Conservation (phyloP, 2,797 vertebrate genomes). For the Poecile montanus region DNA sequence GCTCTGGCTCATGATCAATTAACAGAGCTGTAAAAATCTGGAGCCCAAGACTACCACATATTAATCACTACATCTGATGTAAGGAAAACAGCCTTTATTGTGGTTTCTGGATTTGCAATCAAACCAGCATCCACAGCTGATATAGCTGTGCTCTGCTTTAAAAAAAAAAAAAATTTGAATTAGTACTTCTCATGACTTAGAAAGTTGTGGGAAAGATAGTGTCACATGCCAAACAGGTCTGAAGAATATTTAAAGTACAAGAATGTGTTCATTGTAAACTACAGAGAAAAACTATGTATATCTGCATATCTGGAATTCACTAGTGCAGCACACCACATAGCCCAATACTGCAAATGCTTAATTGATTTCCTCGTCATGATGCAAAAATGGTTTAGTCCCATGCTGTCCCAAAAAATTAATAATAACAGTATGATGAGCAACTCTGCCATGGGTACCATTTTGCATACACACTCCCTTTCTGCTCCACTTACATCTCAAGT, state of each 20-base stretch:
- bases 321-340: not conserved
- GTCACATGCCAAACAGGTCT: not conserved
- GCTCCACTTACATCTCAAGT: not conserved
- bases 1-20: constrained; percentile 71
- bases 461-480: not conserved
- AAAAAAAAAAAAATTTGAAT: not conserved
- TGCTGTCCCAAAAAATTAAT: not conserved
- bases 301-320: not conserved
- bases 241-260: not conserved
- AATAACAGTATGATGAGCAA: not conserved
- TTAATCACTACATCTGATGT: constrained; percentile 68
- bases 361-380: not conserved
- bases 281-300: not conserved
- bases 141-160: not conserved
- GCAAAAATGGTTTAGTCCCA: not conserved
- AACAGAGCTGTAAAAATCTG: constrained; percentile 66
- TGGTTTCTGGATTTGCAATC: constrained; percentile 55
- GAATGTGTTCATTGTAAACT: not conserved
- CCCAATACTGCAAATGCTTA: not conserved
- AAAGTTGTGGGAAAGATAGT: not conserved
- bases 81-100: constrained; percentile 55
- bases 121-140: constrained; percentile 26
- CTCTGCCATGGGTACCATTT: not conserved
- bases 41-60: constrained; percentile 43
- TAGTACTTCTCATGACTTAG: constrained; percentile 15